Evolutionary conservation across 37 sponge, comb jelly and placozoan species (phyloP), one percentile per base, ranked within the genome.

Genomic region (Halisarca cf. caerulea): DNA sequence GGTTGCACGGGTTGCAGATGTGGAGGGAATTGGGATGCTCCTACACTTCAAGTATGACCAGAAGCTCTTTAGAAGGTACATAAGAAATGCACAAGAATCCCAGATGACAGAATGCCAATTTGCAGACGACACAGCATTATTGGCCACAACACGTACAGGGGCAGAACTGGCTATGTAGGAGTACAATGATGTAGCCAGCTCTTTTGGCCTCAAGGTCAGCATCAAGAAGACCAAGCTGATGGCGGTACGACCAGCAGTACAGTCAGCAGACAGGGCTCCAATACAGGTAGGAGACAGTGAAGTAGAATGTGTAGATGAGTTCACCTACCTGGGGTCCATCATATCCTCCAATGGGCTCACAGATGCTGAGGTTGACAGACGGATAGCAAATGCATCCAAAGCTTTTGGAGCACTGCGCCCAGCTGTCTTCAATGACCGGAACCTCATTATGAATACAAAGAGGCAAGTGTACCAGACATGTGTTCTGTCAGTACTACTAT

Each of bases 171-270:
- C n/a, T n/a, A n/a, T n/a, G n/a, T n/a, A n/a, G n/a, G n/a, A n/a
- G n/a, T n/a, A n/a, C n/a, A n/a, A n/a, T n/a, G n/a, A n/a, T n/a
- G n/a, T n/a, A n/a, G n/a, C n/a, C n/a, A n/a, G n/a, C n/a, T n/a
- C n/a, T n/a, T 84, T 84, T 59, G 85, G 75, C 59, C 85, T 86
- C 0, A 80, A 64, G 9, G 81, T 86, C 35, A 86, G 81, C 57
- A 43, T 80, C 30, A 57, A 80, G 6, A 86, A 80, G 71, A 86
- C 87, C 21, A 86, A 86, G 87, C 73, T 51, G 8, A 79, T 86
- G 83, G 80, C 44, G 39, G 35, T 68, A 33, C 83, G 83, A 43
- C 58, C 79, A 23, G 17, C 38, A 69, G 71, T 69, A 36, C 71
- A 69, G 71, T 35, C 37, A 34, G 71, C 27, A 69, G 71, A 69